phyloP scores from a whole-genome alignment of 2,797 vertebrate species.

The Cryptoprocta ferox region DNA sequence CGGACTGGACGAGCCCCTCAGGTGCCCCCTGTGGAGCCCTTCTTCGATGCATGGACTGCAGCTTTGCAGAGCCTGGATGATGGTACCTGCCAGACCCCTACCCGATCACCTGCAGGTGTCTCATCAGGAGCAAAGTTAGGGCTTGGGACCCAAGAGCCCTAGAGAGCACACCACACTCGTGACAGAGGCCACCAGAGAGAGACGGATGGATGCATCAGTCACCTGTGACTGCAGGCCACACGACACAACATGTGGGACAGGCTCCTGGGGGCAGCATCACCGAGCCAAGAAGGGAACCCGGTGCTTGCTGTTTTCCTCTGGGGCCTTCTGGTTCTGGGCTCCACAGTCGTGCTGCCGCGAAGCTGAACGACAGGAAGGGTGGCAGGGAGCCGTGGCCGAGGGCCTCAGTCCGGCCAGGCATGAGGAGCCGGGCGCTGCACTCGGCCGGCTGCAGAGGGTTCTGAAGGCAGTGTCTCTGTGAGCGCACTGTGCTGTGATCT shows the following conservation, averaged over 20 bases:
- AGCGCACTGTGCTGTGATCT: no score
- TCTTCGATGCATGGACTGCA: neutral
- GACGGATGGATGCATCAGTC: fast-evolving
- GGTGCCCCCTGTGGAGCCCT: no score
- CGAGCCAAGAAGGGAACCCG: fast-evolving
- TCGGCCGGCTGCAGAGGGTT: no score
- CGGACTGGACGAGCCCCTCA: no score
- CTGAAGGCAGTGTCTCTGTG: neutral
- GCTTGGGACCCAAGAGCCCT: neutral
- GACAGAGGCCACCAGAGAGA: neutral
- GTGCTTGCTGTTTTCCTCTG: neutral
- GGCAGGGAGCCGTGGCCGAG: neutral
- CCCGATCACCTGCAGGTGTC: no score
- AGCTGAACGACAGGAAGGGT: fast-evolving
- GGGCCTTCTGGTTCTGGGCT: neutral
- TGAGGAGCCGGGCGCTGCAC: neutral
- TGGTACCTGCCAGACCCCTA: no score
- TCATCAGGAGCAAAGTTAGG: fast-evolving
- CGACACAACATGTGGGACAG: neutral
- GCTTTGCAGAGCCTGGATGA: neutral
- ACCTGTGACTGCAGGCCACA: neutral
- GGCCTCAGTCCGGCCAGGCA: neutral
- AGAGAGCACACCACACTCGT: neutral
- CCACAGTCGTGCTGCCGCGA: neutral
- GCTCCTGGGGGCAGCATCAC: neutral